Evolutionary conservation across 2,797 vertebrate species (phyloP), one percentile per base, ranked within the genome.

Genomic region (Oreonectes daqikongensis): DNA sequence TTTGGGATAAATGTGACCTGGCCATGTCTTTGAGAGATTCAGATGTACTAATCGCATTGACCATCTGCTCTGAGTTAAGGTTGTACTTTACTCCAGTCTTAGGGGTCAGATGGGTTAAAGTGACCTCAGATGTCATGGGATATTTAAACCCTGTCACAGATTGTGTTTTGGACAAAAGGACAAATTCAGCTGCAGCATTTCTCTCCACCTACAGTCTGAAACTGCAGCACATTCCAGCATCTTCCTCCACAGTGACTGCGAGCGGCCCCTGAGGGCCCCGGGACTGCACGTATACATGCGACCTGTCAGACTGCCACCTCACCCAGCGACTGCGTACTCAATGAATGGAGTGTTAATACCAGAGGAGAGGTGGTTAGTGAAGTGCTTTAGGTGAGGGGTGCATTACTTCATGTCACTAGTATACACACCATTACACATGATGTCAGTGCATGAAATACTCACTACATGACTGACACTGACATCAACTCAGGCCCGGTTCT

Each of bases 201-300:
- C 46, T 64, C 24, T 76, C 55, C 72, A 52, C 68, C 77, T 66
- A 63, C 68, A n/a, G n/a, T n/a, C n/a, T 30, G 40, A 75, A 75
- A 78, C 59, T 69, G 15, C 14, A 65, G 60, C 64, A 64, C 68
- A 80, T 85, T 82, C 75, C 78, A 70, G 46, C 77, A 52, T 69
- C 81, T 79, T 73, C 69, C 78, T 59, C 80, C 78, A 52, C 24
- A 8, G 12, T n/a, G 68, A 72, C 50, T 66, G 17, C 1, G 35
- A 28, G 60, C 2, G 61, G 18, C 32, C 48, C 61, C 30, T n/a
- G n/a, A n/a, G n/a, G n/a, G n/a, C n/a, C n/a, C n/a, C n/a, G n/a
- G n/a, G n/a, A n/a, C n/a, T n/a, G n/a, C n/a, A n/a, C n/a, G n/a
- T n/a, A n/a, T n/a, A n/a, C n/a, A n/a, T n/a, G n/a, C n/a, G n/a